Conservation (phyloP, 1,140 invertebrate species). For the Atopsyche davidsoni region DNA sequence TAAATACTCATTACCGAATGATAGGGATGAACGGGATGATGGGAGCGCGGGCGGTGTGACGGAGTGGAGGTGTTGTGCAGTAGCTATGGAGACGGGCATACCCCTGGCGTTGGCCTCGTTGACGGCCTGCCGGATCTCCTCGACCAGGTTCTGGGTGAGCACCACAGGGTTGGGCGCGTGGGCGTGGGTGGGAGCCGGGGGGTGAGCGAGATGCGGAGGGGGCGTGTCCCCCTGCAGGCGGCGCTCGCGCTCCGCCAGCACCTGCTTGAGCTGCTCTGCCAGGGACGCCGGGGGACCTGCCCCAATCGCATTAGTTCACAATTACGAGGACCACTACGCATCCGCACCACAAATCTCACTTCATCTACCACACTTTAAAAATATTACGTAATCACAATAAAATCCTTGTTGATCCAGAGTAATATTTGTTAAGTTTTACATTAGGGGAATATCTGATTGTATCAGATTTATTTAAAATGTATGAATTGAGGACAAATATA, state of each 20-base stretch:
- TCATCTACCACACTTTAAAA: no score
- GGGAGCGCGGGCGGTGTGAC: not conserved
- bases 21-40: not conserved
- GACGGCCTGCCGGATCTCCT: conserved; percentile 77
- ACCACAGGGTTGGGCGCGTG: conserved; percentile 40
- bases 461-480: no score
- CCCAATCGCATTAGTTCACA: conserved; percentile 7
- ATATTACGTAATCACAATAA: no score
- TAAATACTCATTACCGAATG: conserved; percentile 27
- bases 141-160: conserved; percentile 69
- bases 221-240: conserved; percentile 36
- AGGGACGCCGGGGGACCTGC: conserved; percentile 64
- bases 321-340: no score
- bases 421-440: no score
- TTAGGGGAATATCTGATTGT: no score
- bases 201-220: conserved; percentile 6
- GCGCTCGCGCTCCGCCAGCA: conserved; percentile 68
- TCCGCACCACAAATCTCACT: no score
- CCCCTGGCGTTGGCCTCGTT: conserved; percentile 77
- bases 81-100: conserved; percentile 39
- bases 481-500: no score
- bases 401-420: no score
- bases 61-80: no score
- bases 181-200: conserved; percentile 13
- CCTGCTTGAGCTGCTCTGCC: conserved; percentile 78